These are phyloP conservation scores for Rallus crepitans DNA, from an alignment of 2,797 vertebrate genomes.

Conservation along the genomic window DNA sequence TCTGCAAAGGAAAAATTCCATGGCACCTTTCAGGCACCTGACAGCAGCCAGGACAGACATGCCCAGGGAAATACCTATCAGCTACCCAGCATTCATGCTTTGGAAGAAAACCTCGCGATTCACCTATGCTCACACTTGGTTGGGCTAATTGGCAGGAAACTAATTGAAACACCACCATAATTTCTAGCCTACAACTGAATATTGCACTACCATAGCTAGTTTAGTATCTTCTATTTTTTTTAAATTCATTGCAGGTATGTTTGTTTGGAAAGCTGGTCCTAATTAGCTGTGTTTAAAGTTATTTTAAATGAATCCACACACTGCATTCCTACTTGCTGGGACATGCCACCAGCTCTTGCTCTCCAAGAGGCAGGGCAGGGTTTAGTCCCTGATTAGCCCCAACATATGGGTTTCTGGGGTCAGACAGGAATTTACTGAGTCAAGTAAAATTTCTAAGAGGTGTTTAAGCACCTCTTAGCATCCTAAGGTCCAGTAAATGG, in stretches of 20 bases:
- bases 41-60: not conserved
- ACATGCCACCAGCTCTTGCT: not conserved
- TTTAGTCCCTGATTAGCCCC: not conserved
- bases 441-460: constrained; percentile 19
- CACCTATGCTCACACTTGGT: accelerated
- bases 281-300: not conserved
- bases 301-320: not conserved
- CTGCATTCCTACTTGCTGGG: not conserved
- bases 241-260: not conserved
- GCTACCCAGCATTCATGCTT: not conserved
- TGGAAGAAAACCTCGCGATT: not conserved
- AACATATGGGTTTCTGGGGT: not conserved
- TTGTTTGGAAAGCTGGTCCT: not conserved
- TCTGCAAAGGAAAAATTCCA: accelerated
- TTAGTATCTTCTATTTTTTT: not conserved
- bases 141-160: not conserved
- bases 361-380: not conserved
- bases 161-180: not conserved
- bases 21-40: not conserved
- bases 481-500: not conserved
- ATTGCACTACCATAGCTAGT: not conserved
- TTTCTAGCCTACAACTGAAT: not conserved
- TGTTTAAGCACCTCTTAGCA: not conserved
- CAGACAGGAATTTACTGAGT: not conserved
- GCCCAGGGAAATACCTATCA: not conserved